Base-by-base conservation (phyloP, 2,797 vertebrate species). In the Scyliorhinus canicula region DNA sequence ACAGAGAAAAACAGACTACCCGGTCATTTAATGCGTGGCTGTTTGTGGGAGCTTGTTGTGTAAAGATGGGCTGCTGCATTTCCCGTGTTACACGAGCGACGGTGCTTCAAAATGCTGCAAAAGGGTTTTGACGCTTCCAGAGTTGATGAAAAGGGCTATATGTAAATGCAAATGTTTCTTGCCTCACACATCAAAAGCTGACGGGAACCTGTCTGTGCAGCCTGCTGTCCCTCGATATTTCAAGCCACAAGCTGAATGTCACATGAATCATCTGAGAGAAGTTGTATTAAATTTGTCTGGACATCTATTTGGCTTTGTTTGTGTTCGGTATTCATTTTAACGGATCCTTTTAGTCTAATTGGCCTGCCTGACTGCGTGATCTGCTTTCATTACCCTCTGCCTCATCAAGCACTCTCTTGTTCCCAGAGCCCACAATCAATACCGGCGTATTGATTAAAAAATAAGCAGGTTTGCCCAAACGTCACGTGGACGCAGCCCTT, bases 261-360 rank as follows among this genome's bases (percentile, higher is more conserved):
- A 26, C n/a, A 63, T 60, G n/a, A 91, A 91, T 63, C 88, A 90
- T 21, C 9, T 26, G 57, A 19, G 40, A n/a, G 26, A 65, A 28
- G 35, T 65, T 40, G 60, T 44, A 65, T 65, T 65, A 65, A 91
- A 65, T 44, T 91, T 63, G 88, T 44, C 57, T 91, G 88, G 88
- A 65, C n/a, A 11, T 91, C n/a, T 65, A 21, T 26, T 40, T 44
- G 9, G n/a, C 88, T 65, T 65, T 91, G 88, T 40, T 40, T 91
- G 57, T 63, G 65, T 63, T 91, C 88, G 26, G 86, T 44, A 63
- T 65, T 91, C n/a, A 65, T 91, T 91, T 91, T 91, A 65, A 91
- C n/a, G 9, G 88, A 65, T 63, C 88, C 60, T 91, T 91, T 91
- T 91, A 91, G 88, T 91, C 60, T 65, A 91, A 91, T 91, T 91